Percentiles rank a stretch among this genome's conserved stretches.
Evolutionary conservation across 1,140 invertebrate genomes (phyloP).

Genomic region (Helicoverpa zea): DNA sequence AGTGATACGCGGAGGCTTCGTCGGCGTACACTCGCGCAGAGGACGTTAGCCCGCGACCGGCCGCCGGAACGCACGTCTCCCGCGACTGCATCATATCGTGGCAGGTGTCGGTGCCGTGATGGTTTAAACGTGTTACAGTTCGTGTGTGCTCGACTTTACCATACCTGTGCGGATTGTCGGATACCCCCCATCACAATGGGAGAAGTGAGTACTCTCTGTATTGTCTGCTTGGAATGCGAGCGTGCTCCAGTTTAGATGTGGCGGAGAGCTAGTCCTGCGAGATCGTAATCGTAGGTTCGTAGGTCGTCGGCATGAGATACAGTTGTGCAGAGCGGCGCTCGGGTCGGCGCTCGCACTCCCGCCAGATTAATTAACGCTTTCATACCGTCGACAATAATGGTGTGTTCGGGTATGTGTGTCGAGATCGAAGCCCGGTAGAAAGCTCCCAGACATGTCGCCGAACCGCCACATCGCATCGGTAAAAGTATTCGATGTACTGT

Average conservation of each 20-base stretch:
- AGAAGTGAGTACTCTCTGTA: slow-evolving; percentile 76
- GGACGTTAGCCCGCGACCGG: slow-evolving; percentile 78
- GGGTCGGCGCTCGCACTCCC: slow-evolving; percentile 50
- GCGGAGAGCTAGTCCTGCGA: slow-evolving; percentile 61
- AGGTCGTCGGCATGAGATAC: slow-evolving; percentile 72
- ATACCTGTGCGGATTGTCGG: slow-evolving; percentile 55
- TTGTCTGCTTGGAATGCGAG: slow-evolving; percentile 63
- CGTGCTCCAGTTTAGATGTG: slow-evolving; percentile 67
- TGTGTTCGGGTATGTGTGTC: slow-evolving; percentile 66
- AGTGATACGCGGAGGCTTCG: slow-evolving; percentile 64
- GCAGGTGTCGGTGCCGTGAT: slow-evolving; percentile 77
- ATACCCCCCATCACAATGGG: slow-evolving; percentile 74
- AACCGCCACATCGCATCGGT: slow-evolving; percentile 49
- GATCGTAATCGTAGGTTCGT: slow-evolving; percentile 73
- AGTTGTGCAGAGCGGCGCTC: slow-evolving; percentile 48
- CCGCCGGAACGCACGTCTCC: slow-evolving; percentile 64
- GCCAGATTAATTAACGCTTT: slow-evolving; percentile 62
- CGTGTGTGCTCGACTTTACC: slow-evolving; percentile 55
- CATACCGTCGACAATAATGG: slow-evolving; percentile 57
- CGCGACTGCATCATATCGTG: slow-evolving; percentile 63
- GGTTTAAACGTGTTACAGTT: slow-evolving; percentile 74
- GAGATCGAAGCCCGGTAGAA: slow-evolving; percentile 62
- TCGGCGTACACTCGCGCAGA: slow-evolving; percentile 58
- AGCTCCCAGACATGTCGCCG: slow-evolving; percentile 61
- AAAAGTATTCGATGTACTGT: slow-evolving; percentile 64